phyloP scores from a whole-genome alignment of 2,888 invertebrate genomes.

The Saturnia pavonia region DNA sequence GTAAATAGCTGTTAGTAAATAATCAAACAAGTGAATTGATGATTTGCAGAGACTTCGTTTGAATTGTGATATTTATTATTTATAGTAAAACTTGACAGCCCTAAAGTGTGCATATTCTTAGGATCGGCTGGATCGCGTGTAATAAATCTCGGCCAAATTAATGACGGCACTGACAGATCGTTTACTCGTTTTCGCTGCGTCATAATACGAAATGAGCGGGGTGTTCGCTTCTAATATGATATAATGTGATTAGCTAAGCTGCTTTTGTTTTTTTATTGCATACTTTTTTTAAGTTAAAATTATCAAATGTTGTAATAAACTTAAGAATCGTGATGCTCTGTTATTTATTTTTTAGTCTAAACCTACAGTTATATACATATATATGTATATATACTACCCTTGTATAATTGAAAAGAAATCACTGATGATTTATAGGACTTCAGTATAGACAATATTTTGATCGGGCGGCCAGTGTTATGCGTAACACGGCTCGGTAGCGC shows the following conservation, averaged over 20 bases:
- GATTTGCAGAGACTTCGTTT: background rate
- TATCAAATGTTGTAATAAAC: background rate
- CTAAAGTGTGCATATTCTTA: conserved; percentile 47
- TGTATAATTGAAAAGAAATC: no score
- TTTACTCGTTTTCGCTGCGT: conserved; percentile 70
- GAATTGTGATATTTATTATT: background rate
- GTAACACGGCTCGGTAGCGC: no score
- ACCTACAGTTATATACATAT: no score
- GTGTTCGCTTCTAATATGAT: conserved; percentile 39
- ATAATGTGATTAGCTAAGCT: conserved; percentile 36
- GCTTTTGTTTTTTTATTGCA: conserved; percentile 33
- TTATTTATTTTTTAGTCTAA: no score
- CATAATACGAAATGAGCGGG: conserved; percentile 65
- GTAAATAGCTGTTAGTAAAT: no score
- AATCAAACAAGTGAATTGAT: no score
- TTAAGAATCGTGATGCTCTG: background rate
- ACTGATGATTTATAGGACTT: no score
- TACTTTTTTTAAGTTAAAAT: background rate
- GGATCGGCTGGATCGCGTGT: conserved; percentile 53
- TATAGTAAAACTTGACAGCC: conserved; percentile 17
- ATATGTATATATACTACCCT: no score
- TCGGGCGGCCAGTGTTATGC: no score
- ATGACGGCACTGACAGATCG: conserved; percentile 74
- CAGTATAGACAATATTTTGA: no score
- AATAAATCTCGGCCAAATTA: conserved; percentile 78